Conservation (phyloP, 2,888 invertebrate genomes). For the Stenodema calcarata region DNA sequence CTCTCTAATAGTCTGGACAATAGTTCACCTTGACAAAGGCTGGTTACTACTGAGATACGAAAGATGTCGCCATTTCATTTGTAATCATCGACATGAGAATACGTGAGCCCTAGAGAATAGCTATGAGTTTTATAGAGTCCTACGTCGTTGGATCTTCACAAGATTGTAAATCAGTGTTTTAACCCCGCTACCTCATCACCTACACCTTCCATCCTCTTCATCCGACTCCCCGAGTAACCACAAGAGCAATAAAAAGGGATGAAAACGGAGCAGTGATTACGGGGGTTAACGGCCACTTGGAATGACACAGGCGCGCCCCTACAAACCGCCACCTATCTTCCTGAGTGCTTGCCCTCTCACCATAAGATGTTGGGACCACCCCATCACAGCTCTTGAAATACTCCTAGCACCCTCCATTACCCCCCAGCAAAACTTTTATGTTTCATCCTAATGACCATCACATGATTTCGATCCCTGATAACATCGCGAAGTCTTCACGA, state of each 20-base stretch:
- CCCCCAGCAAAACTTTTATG: neutral
- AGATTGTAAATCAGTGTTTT: neutral
- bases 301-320: neutral
- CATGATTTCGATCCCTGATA: neutral
- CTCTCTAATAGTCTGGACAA: no score
- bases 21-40: no score
- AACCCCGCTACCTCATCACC: neutral
- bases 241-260: neutral
- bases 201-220: neutral
- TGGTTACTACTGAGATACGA: no score
- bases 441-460: neutral
- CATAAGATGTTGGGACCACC: neutral
- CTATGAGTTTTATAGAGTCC: no score
- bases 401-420: neutral
- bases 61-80: no score
- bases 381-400: neutral
- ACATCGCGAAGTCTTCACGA: neutral
- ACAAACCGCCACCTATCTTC: neutral
- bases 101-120: no score
- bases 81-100: no score
- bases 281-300: constrained; percentile 19
- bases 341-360: neutral
- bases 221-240: neutral
- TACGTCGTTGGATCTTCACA: neutral
- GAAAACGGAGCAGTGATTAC: constrained; percentile 16